phyloP scores from a whole-genome alignment of 2,888 invertebrate species.

The Cybosia mesomella region DNA sequence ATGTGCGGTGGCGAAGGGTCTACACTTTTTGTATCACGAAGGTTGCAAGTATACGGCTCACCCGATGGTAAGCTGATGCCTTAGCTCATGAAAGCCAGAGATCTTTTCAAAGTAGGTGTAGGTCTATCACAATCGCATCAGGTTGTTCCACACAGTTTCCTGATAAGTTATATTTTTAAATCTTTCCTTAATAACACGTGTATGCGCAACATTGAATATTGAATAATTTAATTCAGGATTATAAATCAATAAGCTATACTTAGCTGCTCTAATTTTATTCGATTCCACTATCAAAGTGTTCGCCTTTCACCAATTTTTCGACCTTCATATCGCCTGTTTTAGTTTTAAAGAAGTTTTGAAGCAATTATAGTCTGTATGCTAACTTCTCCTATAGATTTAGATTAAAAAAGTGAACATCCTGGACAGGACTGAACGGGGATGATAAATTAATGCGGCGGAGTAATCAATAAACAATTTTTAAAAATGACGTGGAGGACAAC shows the following conservation, averaged over 20 bases:
- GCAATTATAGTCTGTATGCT: no score
- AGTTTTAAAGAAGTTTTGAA: no score
- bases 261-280: no score
- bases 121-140: no score
- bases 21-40: background rate
- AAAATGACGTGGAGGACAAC: no score
- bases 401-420: no score
- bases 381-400: no score
- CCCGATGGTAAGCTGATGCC: background rate
- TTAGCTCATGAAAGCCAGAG: background rate
- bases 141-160: no score
- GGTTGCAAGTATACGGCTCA: background rate
- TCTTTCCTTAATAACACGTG: background rate
- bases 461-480: no score
- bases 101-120: background rate
- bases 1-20: background rate
- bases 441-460: no score
- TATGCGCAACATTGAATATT: background rate
- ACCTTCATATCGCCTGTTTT: no score
- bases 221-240: background rate
- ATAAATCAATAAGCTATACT: background rate
- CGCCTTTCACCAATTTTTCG: background rate
- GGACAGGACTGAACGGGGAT: no score
- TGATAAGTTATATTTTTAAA: background rate
- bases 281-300: background rate